Percentiles rank a stretch among this genome's conserved stretches.
Conservation (phyloP, 2,888 invertebrate genomes). For the Polydrusus pterygomalis region DNA sequence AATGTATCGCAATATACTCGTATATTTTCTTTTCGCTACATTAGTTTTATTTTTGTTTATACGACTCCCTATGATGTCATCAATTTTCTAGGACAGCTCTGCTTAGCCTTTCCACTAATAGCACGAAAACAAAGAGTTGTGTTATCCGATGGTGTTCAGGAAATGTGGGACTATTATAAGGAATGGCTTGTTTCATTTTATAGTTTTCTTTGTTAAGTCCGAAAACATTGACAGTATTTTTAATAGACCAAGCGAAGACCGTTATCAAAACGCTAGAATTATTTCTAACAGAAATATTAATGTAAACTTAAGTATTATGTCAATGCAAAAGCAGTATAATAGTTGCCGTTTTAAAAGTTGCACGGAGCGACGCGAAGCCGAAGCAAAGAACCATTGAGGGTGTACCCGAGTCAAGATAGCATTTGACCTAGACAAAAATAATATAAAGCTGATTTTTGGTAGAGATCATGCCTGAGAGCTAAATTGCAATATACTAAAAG, state of each 20-base stretch:
- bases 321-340: too few species aligned
- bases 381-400: too few species aligned
- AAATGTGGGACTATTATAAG: slow-evolving; percentile 7
- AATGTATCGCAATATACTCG: slow-evolving; percentile 22
- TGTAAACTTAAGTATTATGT: too few species aligned
- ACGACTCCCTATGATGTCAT: slow-evolving; percentile 37
- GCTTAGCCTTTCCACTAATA: slow-evolving; percentile 34
- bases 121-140: slow-evolving; percentile 40
- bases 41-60: slow-evolving; percentile 44
- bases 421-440: too few species aligned
- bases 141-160: slow-evolving; percentile 22
- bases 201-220: neutral
- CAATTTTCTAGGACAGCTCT: slow-evolving; percentile 40
- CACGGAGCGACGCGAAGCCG: too few species aligned
- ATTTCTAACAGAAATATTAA: too few species aligned
- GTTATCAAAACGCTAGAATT: too few species aligned
- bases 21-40: slow-evolving; percentile 40
- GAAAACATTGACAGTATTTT: neutral
- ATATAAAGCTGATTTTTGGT: too few species aligned
- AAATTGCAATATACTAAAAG: too few species aligned
- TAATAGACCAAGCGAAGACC: neutral
- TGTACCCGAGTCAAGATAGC: too few species aligned
- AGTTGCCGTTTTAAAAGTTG: too few species aligned
- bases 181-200: neutral
- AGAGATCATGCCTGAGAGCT: too few species aligned